phyloP scores from a whole-genome alignment of 2,888 invertebrate species.

The Gymnoscelis rufifasciata region DNA sequence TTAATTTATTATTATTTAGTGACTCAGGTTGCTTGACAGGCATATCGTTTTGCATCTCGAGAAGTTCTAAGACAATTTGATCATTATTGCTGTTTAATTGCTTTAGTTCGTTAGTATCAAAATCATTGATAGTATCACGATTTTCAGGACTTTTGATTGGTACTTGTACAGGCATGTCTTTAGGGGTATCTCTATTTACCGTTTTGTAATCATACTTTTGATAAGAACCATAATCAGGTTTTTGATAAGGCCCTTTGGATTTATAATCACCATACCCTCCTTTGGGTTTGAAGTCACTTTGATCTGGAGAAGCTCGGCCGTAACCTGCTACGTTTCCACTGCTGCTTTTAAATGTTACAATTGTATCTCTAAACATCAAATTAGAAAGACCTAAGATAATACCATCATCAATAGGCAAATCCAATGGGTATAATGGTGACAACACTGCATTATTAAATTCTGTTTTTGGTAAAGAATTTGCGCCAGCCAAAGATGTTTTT shows the following conservation, averaged over 20 bases:
- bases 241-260: constrained; percentile 16
- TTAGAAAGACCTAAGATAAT: constrained; percentile 60
- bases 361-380: constrained; percentile 54
- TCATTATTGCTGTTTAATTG: too few relatives aligned
- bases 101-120: too few relatives aligned
- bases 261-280: neutral
- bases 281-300: constrained; percentile 2
- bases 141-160: constrained; percentile 3
- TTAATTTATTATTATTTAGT: neutral
- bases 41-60: constrained; percentile 10
- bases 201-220: constrained; percentile 19
- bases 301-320: constrained; percentile 30
- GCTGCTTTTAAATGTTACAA: constrained; percentile 51
- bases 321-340: constrained; percentile 35
- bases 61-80: neutral
- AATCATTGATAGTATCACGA: neutral
- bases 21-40: neutral
- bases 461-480: constrained; percentile 54
- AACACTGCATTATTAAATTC: constrained; percentile 60
- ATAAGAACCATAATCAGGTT: constrained; percentile 10
- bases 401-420: constrained; percentile 79
- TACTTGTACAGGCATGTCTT: constrained; percentile 29
- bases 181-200: constrained; percentile 20
- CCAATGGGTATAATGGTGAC: constrained; percentile 85
- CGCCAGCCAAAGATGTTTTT: constrained; percentile 42